A percentile compares a stretch with the other conserved stretches of the same genome.
Conservation (phyloP, 2,113 vertebrate genomes). For the Zootoca vivipara region DNA sequence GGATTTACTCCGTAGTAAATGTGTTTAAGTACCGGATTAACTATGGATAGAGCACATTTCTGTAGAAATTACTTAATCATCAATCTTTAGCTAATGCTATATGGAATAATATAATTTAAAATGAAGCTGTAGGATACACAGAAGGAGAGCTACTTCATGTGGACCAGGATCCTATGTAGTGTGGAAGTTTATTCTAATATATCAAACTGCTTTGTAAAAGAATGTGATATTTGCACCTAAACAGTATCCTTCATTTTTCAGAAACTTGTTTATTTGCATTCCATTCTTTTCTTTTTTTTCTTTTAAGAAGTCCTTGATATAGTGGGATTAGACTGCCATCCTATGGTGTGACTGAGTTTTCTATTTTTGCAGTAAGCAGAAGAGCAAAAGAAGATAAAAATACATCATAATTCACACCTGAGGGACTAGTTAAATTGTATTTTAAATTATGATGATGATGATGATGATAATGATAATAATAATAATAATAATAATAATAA, state of each 20-base stretch:
- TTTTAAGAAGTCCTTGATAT: slow-evolving; percentile 1
- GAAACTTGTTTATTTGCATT: background rate
- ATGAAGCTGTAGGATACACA: background rate
- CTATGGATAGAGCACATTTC: background rate
- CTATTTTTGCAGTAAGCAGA: background rate
- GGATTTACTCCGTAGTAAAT: no score
- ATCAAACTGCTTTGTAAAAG: background rate
- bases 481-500: no score
- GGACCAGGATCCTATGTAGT: background rate
- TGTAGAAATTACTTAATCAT: background rate
- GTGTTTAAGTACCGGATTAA: background rate
- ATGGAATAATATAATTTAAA: background rate
- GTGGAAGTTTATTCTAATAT: background rate
- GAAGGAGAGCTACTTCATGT: background rate
- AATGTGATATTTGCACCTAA: background rate
- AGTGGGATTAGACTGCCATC: slow-evolving; percentile 66
- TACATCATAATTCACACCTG: background rate
- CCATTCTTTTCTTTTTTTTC: background rate
- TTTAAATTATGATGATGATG: no score
- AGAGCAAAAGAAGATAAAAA: background rate
- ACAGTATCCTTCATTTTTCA: background rate
- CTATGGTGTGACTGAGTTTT: slow-evolving; percentile 56
- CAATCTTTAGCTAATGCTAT: background rate
- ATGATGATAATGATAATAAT: no score
- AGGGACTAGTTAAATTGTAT: background rate